Percentiles rank a stretch among this genome's conserved stretches.
These are phyloP conservation scores for Corydoras sp. DNA, from an alignment of 2,113 vertebrate species.

Conservation along the genomic window DNA sequence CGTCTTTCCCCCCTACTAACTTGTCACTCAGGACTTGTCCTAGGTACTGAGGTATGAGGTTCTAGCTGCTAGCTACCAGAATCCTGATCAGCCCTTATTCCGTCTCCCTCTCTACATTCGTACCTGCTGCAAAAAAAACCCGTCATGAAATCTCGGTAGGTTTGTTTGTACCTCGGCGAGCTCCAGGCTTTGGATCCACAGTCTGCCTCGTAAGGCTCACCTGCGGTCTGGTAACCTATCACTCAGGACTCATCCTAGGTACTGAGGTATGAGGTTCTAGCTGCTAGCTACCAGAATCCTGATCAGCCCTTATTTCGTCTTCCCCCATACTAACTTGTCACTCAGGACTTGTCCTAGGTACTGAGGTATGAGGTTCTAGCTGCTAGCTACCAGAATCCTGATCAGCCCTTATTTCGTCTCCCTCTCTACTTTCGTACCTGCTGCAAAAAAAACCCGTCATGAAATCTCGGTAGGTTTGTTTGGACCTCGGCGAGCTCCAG, in stretches of 20 bases:
- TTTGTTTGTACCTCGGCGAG: not conserved
- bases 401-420: no score
- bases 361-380: no score
- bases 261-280: slow-evolving; percentile 33
- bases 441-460: slow-evolving; percentile 44
- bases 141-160: slow-evolving; percentile 43
- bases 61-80: no score
- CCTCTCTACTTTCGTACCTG: no score
- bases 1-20: no score
- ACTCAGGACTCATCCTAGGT: slow-evolving; percentile 6
- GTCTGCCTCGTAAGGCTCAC: not conserved
- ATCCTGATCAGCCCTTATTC: no score
- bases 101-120: no score
- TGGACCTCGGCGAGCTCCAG: no score
- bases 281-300: no score
- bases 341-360: no score
- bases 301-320: slow-evolving; percentile 10
- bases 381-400: no score
- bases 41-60: not conserved
- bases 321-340: no score
- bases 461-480: slow-evolving; percentile 29
- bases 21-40: slow-evolving; percentile 20
- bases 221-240: slow-evolving; percentile 23
- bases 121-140: slow-evolving; percentile 30
- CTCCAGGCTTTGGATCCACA: slow-evolving; percentile 8